phyloP scores from a whole-genome alignment of 1,140 invertebrate genomes.

The Hylaeus volcanicus region DNA sequence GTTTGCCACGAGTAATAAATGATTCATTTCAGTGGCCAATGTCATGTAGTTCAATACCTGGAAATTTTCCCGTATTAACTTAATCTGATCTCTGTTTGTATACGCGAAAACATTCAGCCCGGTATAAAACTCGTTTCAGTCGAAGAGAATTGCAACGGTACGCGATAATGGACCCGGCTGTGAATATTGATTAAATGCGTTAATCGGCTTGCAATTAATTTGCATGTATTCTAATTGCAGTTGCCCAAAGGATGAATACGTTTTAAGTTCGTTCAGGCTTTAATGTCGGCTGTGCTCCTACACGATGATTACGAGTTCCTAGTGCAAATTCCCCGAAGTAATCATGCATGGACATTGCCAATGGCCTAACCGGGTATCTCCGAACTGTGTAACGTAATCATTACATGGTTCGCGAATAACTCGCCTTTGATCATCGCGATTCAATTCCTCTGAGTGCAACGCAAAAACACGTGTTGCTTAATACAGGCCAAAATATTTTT shows the following conservation, averaged over 20 bases:
- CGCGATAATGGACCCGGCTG: background rate
- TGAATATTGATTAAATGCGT: constrained; percentile 26
- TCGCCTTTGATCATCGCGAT: constrained; percentile 13
- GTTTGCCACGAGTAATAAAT: too few species aligned
- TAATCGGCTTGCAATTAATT: constrained; percentile 22
- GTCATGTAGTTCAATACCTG: too few species aligned
- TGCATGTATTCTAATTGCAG: constrained; percentile 18
- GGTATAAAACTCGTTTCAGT: background rate
- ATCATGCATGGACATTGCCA: constrained; percentile 10
- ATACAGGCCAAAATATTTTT: background rate
- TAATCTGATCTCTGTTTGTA: background rate
- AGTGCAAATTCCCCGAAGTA: constrained; percentile 30
- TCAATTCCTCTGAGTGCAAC: background rate
- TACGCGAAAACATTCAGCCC: background rate
- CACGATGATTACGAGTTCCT: constrained; percentile 16
- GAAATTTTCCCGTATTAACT: background rate
- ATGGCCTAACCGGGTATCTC: background rate
- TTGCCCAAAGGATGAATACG: background rate
- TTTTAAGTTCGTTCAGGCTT: constrained; percentile 24
- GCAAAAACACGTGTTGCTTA: too few species aligned
- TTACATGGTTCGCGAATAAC: constrained; percentile 2
- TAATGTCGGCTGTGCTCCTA: background rate
- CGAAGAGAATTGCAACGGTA: too few species aligned
- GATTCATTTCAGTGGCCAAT: too few species aligned
- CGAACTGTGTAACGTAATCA: constrained; percentile 5